Base-by-base conservation (phyloP, 2,797 vertebrate species). In the Takifugu rubripes region DNA sequence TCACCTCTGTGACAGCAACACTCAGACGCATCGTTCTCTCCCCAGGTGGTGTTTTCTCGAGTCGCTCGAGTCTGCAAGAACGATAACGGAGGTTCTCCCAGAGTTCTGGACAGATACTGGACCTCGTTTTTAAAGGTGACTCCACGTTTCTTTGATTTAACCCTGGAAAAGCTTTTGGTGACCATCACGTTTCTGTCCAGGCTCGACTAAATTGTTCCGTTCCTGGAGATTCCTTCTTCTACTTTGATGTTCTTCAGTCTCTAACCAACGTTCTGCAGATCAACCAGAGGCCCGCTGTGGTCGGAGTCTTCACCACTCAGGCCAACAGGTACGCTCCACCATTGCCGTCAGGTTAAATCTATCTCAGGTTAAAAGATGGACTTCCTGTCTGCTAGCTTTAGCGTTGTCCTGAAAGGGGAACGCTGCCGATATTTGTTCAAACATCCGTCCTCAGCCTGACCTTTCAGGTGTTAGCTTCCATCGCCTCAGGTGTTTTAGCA, bases 291-390 rank as follows among this genome's bases (percentile, higher is more conserved):
- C 94, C 95, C 0, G 93, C 90, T 0, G 93, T 98, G 58, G 88
- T 98, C 0, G 96, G 94, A 0, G 93, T 98, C n/a, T 98, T 98
- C 75, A 98, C 96, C 74, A 98, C 96, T 0, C 96, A 98, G 83
- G 91, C 92, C 61, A 98, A 98, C 92, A 98, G 96, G 96, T 97
- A 40, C 33, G 8, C 33, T 1, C 14, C 36, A 6, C 11, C 36
- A 4, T 21, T 21, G 21, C 21, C 21, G 21, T 21, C 21, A 21
- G 21, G 21, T 21, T 21, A 21, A 21, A 21, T 21, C 21, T 21
- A 21, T 21, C 21, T 21, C 21, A 21, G 21, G 21, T 21, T 21
- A 21, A 21, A 21, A 21, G 21, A 21, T 21, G 29, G 1, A 6
- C 7, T 31, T 31, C 5, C 6, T 31, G 29, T 31, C 29, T 6